Evolutionary conservation across 1,140 invertebrate species (phyloP), one percentile per base, ranked within the genome.

Genomic region (Rhysida immarginata): DNA sequence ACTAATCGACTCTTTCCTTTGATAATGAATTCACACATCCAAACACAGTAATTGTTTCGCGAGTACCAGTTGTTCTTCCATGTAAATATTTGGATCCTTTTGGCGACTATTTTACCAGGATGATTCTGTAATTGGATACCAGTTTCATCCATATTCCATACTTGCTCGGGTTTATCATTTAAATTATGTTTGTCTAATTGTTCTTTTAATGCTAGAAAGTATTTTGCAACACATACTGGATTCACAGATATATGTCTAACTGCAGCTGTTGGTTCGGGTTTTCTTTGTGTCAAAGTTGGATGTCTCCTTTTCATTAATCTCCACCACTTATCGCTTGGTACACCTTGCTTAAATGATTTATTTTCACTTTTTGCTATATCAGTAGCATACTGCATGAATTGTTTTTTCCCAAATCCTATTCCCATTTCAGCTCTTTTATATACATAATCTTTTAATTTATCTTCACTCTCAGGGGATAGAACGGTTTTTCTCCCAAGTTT

Each of bases 101-200:
- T n/a, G n/a, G n/a, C n/a, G n/a, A n/a, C n/a, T n/a, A n/a, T n/a
- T n/a, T n/a, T n/a, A n/a, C n/a, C n/a, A n/a, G n/a, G n/a, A n/a
- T n/a, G n/a, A n/a, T n/a, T n/a, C n/a, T n/a, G n/a, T n/a, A n/a
- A n/a, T n/a, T n/a, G n/a, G 25, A 52, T 11, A 35, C 50, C 50
- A 52, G 50, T 52, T 52, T 52, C 50, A 20, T 23, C 26, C 26
- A 50, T 57, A 20, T 43, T 46, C n/a, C n/a, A n/a, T n/a, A n/a
- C n/a, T 26, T 45, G 21, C 14, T 21, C 50, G 5, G 50, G 50
- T 25, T 52, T 26, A 52, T 52, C 27, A 8, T 26, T 5, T 3
- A 52, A 20, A 26, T 52, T 52, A 16, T 52, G 24, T 35, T 25
- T 5, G 20, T 52, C 50, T 35, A 52, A 24, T 26, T 26, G 50